Evolutionary conservation across 2,797 vertebrate genomes (phyloP).

Genomic region (Monodelphis domestica): DNA sequence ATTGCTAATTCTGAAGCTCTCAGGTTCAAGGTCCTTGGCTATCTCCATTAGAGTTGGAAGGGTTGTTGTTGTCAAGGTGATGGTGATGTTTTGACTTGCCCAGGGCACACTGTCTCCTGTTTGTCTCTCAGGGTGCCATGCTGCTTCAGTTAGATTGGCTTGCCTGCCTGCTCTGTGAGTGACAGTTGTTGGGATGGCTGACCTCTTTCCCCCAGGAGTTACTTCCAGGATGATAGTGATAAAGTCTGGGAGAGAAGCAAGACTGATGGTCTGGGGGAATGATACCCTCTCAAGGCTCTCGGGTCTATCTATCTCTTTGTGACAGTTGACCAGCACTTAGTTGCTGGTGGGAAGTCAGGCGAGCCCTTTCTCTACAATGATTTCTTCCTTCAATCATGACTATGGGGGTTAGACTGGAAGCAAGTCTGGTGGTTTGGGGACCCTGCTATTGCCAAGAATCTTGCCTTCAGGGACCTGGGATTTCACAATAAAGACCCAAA

Average conservation of each 20-base stretch:
- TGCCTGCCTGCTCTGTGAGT: background rate
- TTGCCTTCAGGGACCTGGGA: background rate
- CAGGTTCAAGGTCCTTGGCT: background rate
- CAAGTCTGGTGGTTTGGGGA: background rate
- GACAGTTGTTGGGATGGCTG: background rate
- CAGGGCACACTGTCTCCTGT: too few species aligned
- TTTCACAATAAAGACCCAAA: background rate
- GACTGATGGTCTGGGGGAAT: background rate
- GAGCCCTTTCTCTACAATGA: background rate
- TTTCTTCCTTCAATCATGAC: background rate
- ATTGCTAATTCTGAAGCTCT: background rate
- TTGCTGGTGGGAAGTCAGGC: background rate
- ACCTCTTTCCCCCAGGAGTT: background rate
- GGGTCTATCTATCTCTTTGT: background rate
- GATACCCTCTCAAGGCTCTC: background rate
- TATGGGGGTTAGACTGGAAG: background rate
- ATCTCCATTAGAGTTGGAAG: background rate
- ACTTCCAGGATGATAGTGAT: background rate
- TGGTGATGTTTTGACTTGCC: background rate
- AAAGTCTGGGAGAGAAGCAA: background rate
- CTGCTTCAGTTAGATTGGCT: background rate
- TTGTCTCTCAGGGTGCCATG: too few species aligned
- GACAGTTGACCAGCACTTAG: background rate
- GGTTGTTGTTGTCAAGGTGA: background rate
- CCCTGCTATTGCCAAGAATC: background rate